Base-by-base conservation (phyloP, 2,888 invertebrate species). In the Ceraclea dissimilis region DNA sequence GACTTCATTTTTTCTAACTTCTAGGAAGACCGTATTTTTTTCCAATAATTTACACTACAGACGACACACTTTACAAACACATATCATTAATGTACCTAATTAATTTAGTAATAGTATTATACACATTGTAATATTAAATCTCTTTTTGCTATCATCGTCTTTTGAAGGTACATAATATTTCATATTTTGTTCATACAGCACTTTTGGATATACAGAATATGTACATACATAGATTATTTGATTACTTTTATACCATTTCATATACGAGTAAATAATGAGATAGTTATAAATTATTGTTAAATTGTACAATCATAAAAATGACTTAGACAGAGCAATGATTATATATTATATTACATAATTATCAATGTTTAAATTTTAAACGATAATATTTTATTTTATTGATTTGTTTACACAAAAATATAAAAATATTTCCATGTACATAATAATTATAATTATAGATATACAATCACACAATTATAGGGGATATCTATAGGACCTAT, bases 341-440 rank as follows among this genome's bases (percentile, higher is more conserved):
- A 39, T 13, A 13, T 39, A 39, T 39, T 39, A 46, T 53, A 47
- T 43, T 20, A 52, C 22, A 34, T 47, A 49, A 22, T 19, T 54
- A 34, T 31, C n/a, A n/a, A n/a, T n/a, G n/a, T n/a, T 26, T 46
- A 46, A 20, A 43, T 46, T 52, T 46, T n/a, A 44, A 46, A 52
- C 19, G 20, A 19, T 53, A 46, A 46, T 48, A 48, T 33, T 48
- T 21, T 26, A 48, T 53, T 31, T 46, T 48, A 18, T 48, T 48
- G 48, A 46, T 21, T n/a, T 57, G n/a, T 59, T 51, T 61, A 61
- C 61, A 61, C 55, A 58, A 61, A 61, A 61, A 61, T 61, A 61
- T 61, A 61, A 61, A 61, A 61, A 61, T 61, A 61, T 51, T 61
- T 58, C 58, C 54, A 60, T 59, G 58, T 52, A 59, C 46, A 39